phyloP scores from a whole-genome alignment of 2,113 vertebrate genomes.

The Columba livia region DNA sequence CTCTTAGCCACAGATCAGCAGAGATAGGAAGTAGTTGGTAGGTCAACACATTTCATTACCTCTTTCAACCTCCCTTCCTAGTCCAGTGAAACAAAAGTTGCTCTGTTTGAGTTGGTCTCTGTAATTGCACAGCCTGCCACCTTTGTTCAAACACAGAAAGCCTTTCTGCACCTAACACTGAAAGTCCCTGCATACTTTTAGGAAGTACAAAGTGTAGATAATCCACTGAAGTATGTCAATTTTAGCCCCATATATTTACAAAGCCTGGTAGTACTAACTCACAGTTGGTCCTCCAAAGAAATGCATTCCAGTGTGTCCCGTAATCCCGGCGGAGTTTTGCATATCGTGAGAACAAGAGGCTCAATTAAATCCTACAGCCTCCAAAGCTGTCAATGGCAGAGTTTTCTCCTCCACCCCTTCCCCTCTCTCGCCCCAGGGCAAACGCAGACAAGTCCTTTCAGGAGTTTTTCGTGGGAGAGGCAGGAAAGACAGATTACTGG shows the following conservation, averaged over 20 bases:
- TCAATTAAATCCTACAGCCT: background rate
- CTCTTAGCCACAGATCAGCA: background rate
- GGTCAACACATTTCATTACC: conserved; percentile 13
- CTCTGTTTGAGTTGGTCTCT: conserved; percentile 47
- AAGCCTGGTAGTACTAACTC: conserved; percentile 14
- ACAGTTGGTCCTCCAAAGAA: background rate
- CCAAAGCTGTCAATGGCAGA: background rate
- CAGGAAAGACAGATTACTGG: conserved; percentile 5
- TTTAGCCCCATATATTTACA: conserved; percentile 20
- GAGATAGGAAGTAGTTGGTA: conserved; percentile 28
- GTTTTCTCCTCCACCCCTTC: conserved; percentile 35
- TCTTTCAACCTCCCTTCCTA: conserved; percentile 9
- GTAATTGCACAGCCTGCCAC: conserved; percentile 8
- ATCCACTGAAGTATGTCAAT: conserved; percentile 43
- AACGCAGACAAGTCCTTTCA: conserved; percentile 53
- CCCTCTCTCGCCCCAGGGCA: conserved; percentile 21
- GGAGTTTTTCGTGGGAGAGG: conserved; percentile 27
- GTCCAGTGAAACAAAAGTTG: conserved; percentile 30
- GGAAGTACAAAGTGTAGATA: conserved; percentile 48
- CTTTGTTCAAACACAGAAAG: conserved; percentile 46
- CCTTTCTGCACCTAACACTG: conserved; percentile 5
- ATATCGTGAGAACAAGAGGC: background rate
- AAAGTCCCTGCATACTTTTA: conserved; percentile 24
- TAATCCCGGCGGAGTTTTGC: conserved; percentile 20
- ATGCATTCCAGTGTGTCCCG: background rate